Conservation (phyloP, 2,797 vertebrate genomes). For the Neopelma chrysocephalum region DNA sequence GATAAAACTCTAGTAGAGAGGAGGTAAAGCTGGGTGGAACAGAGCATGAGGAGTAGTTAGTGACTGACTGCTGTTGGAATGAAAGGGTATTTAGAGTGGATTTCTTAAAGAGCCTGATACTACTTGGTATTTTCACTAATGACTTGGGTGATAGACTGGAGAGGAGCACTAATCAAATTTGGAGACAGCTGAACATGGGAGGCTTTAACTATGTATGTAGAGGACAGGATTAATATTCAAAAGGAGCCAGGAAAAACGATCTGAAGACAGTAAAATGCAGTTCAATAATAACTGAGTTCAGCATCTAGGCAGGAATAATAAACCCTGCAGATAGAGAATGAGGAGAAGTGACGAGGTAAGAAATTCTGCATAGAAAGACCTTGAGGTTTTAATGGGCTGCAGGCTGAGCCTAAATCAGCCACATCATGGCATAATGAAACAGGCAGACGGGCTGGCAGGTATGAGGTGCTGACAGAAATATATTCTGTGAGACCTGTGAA, state of each 20-base stretch:
- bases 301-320: background rate
- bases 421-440: fast-evolving
- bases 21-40: background rate
- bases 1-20: background rate
- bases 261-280: background rate
- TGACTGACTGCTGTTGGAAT: background rate
- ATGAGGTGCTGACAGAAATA: background rate
- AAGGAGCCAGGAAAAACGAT: background rate
- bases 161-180: background rate
- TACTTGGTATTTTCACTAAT: background rate
- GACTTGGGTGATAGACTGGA: background rate
- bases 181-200: background rate
- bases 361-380: background rate
- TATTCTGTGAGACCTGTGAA: background rate
- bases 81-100: background rate
- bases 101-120: background rate
- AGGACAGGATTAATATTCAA: background rate
- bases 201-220: background rate
- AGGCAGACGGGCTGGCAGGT: background rate
- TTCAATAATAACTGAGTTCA: background rate
- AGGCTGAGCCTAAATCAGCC: background rate
- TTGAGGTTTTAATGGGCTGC: background rate
- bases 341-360: background rate
- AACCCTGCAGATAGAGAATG: background rate
- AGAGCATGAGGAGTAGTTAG: background rate